Base-by-base conservation (phyloP, 2,888 invertebrate genomes). In the Galerucella nymphaeae region DNA sequence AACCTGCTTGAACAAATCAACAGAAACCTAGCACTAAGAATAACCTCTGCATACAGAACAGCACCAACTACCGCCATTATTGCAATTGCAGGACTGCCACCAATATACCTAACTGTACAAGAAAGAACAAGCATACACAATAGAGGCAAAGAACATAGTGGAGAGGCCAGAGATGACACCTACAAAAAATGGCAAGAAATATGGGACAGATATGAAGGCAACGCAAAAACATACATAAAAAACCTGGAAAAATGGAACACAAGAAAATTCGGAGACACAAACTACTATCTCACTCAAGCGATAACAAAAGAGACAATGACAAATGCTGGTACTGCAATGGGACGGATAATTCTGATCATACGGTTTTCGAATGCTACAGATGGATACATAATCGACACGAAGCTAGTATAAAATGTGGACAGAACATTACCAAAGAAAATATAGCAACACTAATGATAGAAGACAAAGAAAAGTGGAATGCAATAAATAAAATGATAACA, bases 31-130 rank as follows among this genome's bases (percentile, higher is more conserved):
- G 71, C 73, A 8, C 14, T 75, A 16, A 48, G 64, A 55, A 67
- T 70, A 3, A 61, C 62, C 1, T 18, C 66, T 5, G 75, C 70
- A 10, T 77, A 75, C 50, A 55, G 75, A 20, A 77, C 75, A 14
- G 70, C 70, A 2, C 64, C 75, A 41, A 70, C 72, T 13, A 61
- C 38, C 9, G 71, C 75, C 10, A 18, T 64, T 16, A 30, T 65
- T 38, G 73, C 64, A 2, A 48, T 74, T 0, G 58, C 70, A 13
- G 66, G 72, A 1, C n/a, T 58, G 10, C 67, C 70, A n/a, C 70
- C 70, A 14, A 70, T 57, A 18, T 8, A 45, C 3, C 45, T 61
- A 10, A 48, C 5, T 13, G 69, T 61, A 3, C 45, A 50, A 4
- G 73, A 73, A 63, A 61, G 70, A 53, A 58, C 1, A 13, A 2